These are phyloP conservation scores for Tamandua tetradactyla DNA, from an alignment of 2,797 vertebrate species.

Conservation along the genomic window DNA sequence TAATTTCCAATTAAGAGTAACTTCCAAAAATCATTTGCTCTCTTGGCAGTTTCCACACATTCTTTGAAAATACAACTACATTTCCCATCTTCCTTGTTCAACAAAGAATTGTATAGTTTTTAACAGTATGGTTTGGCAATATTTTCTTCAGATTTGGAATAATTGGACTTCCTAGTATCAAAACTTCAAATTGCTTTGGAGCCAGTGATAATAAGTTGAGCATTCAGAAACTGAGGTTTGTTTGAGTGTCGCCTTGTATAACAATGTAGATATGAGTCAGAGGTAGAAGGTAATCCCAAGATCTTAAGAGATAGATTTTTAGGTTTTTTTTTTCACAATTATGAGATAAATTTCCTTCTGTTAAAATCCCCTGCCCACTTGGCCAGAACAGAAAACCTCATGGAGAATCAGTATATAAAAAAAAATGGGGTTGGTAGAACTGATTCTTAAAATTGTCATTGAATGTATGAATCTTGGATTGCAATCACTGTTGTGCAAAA, in stretches of 20 bases:
- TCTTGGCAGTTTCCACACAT: slow-evolving; percentile 73
- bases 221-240: slow-evolving; percentile 38
- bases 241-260: slow-evolving; percentile 35
- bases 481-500: not conserved
- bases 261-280: not conserved
- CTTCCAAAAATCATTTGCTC: slow-evolving; percentile 73
- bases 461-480: not conserved
- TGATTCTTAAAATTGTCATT: slow-evolving; percentile 6
- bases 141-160: slow-evolving; percentile 69
- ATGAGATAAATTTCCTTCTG: slow-evolving; percentile 41
- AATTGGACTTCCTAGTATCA: slow-evolving; percentile 57
- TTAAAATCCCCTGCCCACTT: slow-evolving; percentile 4
- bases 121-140: slow-evolving; percentile 63
- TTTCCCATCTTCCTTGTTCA: slow-evolving; percentile 71
- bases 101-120: slow-evolving; percentile 63
- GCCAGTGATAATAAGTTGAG: slow-evolving; percentile 21
- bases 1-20: slow-evolving; percentile 77
- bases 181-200: slow-evolving; percentile 40
- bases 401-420: not conserved
- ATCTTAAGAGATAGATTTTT: slow-evolving; percentile 43
- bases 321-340: slow-evolving; percentile 36
- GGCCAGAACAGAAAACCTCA: not conserved
- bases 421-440: not conserved
- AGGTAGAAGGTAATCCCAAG: slow-evolving; percentile 14
- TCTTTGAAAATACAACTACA: slow-evolving; percentile 73